Base-by-base conservation (phyloP, 1,140 invertebrate genomes). In the Cyclargus thomasi region DNA sequence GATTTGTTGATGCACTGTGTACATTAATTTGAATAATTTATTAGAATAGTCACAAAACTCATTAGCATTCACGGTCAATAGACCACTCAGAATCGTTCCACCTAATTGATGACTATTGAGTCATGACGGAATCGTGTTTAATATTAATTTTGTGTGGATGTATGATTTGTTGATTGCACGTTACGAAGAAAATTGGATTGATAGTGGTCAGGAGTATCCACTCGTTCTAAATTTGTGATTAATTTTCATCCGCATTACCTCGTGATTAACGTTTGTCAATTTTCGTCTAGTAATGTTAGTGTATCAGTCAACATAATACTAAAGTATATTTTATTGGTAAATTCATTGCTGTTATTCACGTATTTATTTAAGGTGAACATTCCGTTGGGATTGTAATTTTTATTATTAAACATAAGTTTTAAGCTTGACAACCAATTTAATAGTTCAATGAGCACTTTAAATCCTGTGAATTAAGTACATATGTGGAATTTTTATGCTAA, bases 21-120 rank as follows among this genome's bases (percentile, higher is more conserved):
- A 67, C 72, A 74, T 75, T 69, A 71, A 74, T 72, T 67, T 69
- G 47, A 70, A 68, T 68, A 64, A 70, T 68, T 70, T 70, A 68
- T 68, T 22, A 67, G 55, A 68, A 64, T 62, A 55, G 53, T 55
- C 36, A 63, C 53, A 63, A 68, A 55, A 36, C 29, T 68, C 67
- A 68, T 68, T 68, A 64, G 20, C 20, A 68, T 68, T 68, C 67
- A 68, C 67, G 63, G 67, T 68, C 67, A 68, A 68, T 68, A 68
- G 63, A 64, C 14, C 67, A 53, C 67, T 59, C 55, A 18, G 55
- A 20, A 47, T 11, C 55, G 55, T 20, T 59, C 55, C 17, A 11
- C 17, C 55, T 59, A 59, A 59, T 59, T 59, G 17, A 59, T 59
- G 18, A 59, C 55, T 11, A 59, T 55, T 59, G 55, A 59, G 55